Percentiles rank a stretch among this genome's conserved stretches.
These are phyloP conservation scores for Trogon surrucura DNA, from an alignment of 2,113 vertebrate genomes.

Conservation along the genomic window DNA sequence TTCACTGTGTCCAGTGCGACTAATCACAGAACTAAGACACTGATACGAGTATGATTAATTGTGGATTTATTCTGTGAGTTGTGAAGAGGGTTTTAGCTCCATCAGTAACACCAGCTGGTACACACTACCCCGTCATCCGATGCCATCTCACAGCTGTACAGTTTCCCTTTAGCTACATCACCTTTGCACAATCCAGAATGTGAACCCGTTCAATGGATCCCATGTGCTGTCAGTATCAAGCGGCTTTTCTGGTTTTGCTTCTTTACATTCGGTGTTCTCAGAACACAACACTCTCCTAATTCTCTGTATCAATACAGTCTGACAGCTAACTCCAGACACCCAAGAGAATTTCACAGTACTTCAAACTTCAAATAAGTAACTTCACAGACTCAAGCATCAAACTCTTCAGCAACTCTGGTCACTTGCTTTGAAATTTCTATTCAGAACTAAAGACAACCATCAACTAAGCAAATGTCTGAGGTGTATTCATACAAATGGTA, in stretches of 20 bases:
- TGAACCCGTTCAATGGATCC: not conserved
- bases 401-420: not conserved
- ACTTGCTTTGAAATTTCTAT: not conserved
- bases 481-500: not conserved
- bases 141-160: not conserved
- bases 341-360: not conserved
- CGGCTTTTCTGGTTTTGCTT: not conserved
- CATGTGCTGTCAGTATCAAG: not conserved
- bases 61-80: not conserved
- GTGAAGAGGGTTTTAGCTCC: not conserved
- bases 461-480: not conserved
- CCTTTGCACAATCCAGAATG: not conserved
- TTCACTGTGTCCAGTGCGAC: not conserved
- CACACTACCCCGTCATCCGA: rapidly evolving
- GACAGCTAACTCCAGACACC: conserved; percentile 6
- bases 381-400: not conserved
- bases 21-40: not conserved
- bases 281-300: not conserved
- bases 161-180: not conserved
- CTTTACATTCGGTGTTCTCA: not conserved
- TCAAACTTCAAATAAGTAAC: not conserved
- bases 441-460: not conserved
- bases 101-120: not conserved
- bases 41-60: not conserved
- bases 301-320: not conserved